Evolutionary conservation across 2,888 invertebrate genomes (phyloP), one percentile per base, ranked within the genome.

Genomic region (Habrosyne pyritoides): DNA sequence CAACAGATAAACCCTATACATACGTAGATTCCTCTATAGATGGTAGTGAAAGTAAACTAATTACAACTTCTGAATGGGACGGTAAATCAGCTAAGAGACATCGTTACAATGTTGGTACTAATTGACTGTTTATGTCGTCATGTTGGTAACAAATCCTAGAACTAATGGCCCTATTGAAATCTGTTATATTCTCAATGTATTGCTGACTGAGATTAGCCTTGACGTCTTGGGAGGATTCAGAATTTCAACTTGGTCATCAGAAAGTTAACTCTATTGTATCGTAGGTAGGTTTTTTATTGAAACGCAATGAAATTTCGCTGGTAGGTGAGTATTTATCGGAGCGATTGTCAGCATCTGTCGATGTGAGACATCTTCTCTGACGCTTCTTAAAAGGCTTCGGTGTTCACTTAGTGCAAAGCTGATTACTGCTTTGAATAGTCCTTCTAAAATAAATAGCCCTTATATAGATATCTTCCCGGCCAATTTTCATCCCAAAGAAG

Each of bases 111-210:
- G 56, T 60, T 56, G 55, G 54, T 60, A 50, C 62, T 62, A 62
- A 62, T 62, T 62, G 62, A 62, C 59, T 54, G 54, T 53, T 56
- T 54, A 52, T 53, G 55, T 52, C 53, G 47, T 47, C 46, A 58
- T 52, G 56, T 58, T 53, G 56, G 52, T 54, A 54, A 33, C 33
- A 3, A 33, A 33, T 33, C n/a, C n/a, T 2, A 42, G 42, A 14
- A 14, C 42, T 42, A 42, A 42, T 42, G n/a, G 42, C 14, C 48
- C 42, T 42, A 18, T 42, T 42, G 42, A 42, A 42, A 42, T 42
- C 42, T 42, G 18, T 42, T 6, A 42, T 42, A 18, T 42, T 42
- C 42, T 18, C 8, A 42, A 18, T 42, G 5, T 33, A 33, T 33
- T 33, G 0, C 5, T 33, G 18, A 42, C 14, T 42, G 36, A 36